Evolutionary conservation across 2,113 vertebrate species (phyloP), one percentile per base, ranked within the genome.

Genomic region (Zapus hudsonius): DNA sequence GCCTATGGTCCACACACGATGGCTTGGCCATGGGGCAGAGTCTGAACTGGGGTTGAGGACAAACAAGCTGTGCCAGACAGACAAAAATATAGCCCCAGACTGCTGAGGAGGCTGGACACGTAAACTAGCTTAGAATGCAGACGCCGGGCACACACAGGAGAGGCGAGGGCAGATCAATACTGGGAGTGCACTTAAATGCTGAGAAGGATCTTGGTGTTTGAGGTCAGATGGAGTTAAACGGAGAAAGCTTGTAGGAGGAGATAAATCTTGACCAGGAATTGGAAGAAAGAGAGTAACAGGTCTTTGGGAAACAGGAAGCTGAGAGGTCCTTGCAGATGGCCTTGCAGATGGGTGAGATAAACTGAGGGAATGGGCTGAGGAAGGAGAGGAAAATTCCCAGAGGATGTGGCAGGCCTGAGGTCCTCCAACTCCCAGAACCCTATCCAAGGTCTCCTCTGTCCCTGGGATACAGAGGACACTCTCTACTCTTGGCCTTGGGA

Each of bases 91-190:
- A 2, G 23, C 42, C 29, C 69, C 52, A 0, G 55, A 23, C 67
- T 66, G 42, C 87, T 1, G 2, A 52, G 59, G 84, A 85, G 42
- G 38, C 81, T 19, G 33, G 29, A 64, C 64, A 47, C 31, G 15
- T 8, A 70, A 59, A 40, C 33, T 25, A 75, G 87, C 44, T 25
- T 25, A 7, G 74, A 27, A 33, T 0, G 0, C 1, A 22, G 29
- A 47, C 1, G 2, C 0, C 36, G 61, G 25, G 17, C 38, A 2
- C 0, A 0, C 1, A 33, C 0, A 3, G 1, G 15, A 70, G 88
- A 44, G 40, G 33, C 38, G 10, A 64, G 74, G 0, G 0, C 64
- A 42, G 36, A 83, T 59, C 55, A 11, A 8, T 15, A 36, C 67
- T 44, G 4, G 1, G 76, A 69, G 57, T 1, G 36, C 13, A 22